Evolutionary conservation across 2,888 invertebrate species (phyloP), one percentile per base, ranked within the genome.

Genomic region (Mesodorylaimus sp.): DNA sequence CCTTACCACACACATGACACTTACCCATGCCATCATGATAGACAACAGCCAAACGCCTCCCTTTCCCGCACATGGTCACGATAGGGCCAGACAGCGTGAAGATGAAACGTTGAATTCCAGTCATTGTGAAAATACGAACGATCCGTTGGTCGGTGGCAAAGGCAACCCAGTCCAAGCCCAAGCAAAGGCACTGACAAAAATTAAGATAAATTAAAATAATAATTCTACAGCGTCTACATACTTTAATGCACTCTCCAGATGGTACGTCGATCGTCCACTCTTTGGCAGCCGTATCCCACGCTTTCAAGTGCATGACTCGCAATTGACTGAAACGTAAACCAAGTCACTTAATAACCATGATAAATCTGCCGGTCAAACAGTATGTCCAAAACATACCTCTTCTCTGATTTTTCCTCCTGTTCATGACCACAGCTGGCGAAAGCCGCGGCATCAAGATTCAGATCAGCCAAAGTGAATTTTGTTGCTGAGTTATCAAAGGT

Each of bases 181-280:
- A 53, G 36, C 67, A 59, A 1, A 70, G 52, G n/a, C 65, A 64
- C 47, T 81, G 76, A 1, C 75, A 19, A 29, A 46, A 5, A 37
- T 19, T 50, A 51, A 13, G 28, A 26, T 19, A 45, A 38, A 13
- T 10, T 27, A 16, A 13, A 13, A 5, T 45, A 47, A 16, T 19
- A 19, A 13, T 13, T 19, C n/a, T 44, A 26, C 37, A 21, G n/a
- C 2, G 21, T 70, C 47, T n/a, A n/a, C 79, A 67, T 32, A 80
- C 79, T 45, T 78, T 64, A 0, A 80, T 77, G 61, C 82, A 80
- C 67, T 91, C 89, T 1, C 77, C 79, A 56, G 79, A 79, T 0
- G 83, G 79, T 67, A 89, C 69, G 16, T 78, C 76, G 1, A 78
- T 69, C 10, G 77, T 77, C 93, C 91, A 93, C 67, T 91, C 89